These are phyloP conservation scores for Marronus borbonicus DNA, from an alignment of 2,888 invertebrate genomes.

Conservation along the genomic window DNA sequence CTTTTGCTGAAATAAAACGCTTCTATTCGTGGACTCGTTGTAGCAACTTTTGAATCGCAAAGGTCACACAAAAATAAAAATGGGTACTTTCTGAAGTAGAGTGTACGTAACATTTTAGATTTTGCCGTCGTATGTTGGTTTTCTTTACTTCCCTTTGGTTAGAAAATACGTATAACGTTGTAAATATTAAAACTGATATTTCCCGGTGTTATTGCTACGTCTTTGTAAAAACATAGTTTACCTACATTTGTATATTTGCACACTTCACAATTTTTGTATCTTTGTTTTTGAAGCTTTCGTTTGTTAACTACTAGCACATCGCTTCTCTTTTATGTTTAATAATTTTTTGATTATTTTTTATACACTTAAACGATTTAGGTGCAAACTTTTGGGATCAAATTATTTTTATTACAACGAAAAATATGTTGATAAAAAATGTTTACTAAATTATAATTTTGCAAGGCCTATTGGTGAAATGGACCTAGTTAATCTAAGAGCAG, in stretches of 20 bases:
- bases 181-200: background rate
- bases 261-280: slow-evolving; percentile 8
- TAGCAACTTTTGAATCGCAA: background rate
- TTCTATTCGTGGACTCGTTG: background rate
- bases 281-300: slow-evolving; percentile 3
- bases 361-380: background rate
- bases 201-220: slow-evolving; percentile 3
- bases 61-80: background rate
- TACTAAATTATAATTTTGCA: background rate
- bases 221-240: slow-evolving; percentile 3
- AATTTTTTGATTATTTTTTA: background rate
- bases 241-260: slow-evolving; percentile 6
- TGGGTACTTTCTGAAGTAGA: no score
- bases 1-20: slow-evolving; percentile 1
- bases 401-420: background rate
- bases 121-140: no score
- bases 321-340: background rate
- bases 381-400: slow-evolving; percentile 1
- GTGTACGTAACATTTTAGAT: no score
- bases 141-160: no score
- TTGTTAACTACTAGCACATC: slow-evolving; percentile 8
- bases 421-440: no score
- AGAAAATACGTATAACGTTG: background rate
- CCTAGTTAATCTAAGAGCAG: background rate
- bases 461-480: background rate